Percentiles rank a stretch among this genome's conserved stretches.
phyloP scores from a whole-genome alignment of 2,888 invertebrate species.

The Drosophila vallismaia region DNA sequence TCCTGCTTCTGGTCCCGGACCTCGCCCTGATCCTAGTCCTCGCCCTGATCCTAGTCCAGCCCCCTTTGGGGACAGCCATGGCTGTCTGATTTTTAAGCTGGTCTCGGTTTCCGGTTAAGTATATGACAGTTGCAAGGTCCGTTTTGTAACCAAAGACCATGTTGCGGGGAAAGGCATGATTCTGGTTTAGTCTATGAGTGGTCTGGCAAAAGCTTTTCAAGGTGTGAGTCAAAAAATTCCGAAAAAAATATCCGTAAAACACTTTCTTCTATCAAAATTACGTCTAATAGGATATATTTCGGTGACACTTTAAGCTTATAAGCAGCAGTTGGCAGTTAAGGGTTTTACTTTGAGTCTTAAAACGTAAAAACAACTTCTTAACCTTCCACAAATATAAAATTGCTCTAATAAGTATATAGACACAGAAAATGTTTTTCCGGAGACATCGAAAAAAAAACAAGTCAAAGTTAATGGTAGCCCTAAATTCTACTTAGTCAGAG shows the following conservation, averaged over 20 bases:
- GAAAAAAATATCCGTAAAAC: neutral
- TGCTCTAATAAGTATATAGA: too few species aligned
- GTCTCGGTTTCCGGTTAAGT: constrained; percentile 47
- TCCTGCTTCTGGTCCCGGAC: neutral
- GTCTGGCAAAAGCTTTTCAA: constrained; percentile 12
- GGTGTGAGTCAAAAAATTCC: neutral
- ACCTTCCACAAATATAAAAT: too few species aligned
- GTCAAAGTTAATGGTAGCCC: neutral
- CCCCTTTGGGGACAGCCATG: constrained; percentile 20
- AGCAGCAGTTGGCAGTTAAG: neutral
- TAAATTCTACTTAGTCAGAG: constrained; percentile 7
- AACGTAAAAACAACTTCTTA: neutral
- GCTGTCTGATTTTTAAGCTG: constrained; percentile 57
- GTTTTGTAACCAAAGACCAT: constrained; percentile 38
- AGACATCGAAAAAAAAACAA: neutral
- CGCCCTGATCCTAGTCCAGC: constrained; percentile 4
- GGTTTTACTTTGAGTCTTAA: neutral
- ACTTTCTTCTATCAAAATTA: neutral
- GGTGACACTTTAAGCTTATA: neutral
- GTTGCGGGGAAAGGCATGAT: constrained; percentile 21
- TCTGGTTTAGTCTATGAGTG: constrained; percentile 23
- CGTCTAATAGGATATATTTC: neutral
- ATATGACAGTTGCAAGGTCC: constrained; percentile 55
- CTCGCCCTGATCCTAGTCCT: constrained; percentile 1
- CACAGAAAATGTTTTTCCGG: too few species aligned